These are phyloP conservation scores for Stenoptilia bipunctidactyla DNA, from an alignment of 2,888 invertebrate species.

Conservation along the genomic window DNA sequence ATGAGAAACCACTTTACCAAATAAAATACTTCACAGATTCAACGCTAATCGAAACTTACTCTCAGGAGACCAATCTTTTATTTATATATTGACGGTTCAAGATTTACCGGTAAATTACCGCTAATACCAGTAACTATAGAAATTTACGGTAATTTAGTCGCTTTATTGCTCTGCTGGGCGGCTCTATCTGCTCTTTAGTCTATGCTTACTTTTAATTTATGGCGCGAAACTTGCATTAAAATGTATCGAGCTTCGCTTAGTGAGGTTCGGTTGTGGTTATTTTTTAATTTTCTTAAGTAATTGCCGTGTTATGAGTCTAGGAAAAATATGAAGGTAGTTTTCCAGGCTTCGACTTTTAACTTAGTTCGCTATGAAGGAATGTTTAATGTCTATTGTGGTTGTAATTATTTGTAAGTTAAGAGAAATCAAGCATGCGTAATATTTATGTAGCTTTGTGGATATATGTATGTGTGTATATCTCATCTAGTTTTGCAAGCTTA, in stretches of 20 bases:
- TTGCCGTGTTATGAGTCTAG: too few species aligned
- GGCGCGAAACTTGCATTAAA: slow-evolving; percentile 28
- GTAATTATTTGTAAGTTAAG: too few species aligned
- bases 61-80: neutral
- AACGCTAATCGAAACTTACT: neutral
- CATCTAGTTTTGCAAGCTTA: too few species aligned
- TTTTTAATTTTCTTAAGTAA: too few species aligned
- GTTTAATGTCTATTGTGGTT: too few species aligned
- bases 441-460: too few species aligned
- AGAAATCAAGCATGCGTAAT: too few species aligned
- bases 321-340: too few species aligned
- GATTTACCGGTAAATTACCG: slow-evolving; percentile 7
- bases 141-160: slow-evolving; percentile 5
- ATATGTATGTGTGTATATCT: too few species aligned
- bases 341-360: too few species aligned
- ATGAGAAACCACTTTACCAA: neutral
- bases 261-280: neutral
- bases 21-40: too few species aligned
- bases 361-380: too few species aligned
- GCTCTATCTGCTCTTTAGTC: slow-evolving; percentile 17
- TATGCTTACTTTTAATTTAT: slow-evolving; percentile 52
- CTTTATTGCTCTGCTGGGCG: slow-evolving; percentile 2
- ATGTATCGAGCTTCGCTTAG: slow-evolving; percentile 3
- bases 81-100: slow-evolving; percentile 1
- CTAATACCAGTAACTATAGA: slow-evolving; percentile 7